Base-by-base conservation (phyloP, 1,140 invertebrate genomes). In the Camponotus pennsylvanicus region DNA sequence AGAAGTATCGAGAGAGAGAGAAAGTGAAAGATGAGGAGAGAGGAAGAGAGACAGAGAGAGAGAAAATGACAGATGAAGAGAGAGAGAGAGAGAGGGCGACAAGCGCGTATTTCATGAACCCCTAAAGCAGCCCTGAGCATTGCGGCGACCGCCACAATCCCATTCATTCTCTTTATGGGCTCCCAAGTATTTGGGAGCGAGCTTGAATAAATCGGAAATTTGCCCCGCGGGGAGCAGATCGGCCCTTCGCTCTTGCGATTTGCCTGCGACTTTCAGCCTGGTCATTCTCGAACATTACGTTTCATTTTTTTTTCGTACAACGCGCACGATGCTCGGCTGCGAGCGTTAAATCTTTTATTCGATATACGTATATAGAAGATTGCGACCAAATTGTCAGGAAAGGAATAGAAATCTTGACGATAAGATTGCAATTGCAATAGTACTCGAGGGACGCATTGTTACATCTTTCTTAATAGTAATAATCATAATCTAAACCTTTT, bases 161-260 rank as follows among this genome's bases (percentile, higher is more conserved):
- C 90, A 94, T 94, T 94, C 91, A 92, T 93, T 93, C 93, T 94
- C 93, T 94, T 94, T 94, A 94, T 94, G 92, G 93, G 90, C 91
- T 91, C 89, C 88, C 91, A 93, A 93, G 93, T 94, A 94, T 94
- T 94, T 86, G 92, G 87, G 90, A 88, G 89, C 87, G 89, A 87
- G 92, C 92, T 94, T 93, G 92, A 94, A 94, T 94, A 94, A 94
- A 94, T 94, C 93, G 93, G 92, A 83, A 93, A 91, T 91, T 91
- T 90, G 91, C 91, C 90, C 91, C 83, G 64, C 79, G 86, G 88
- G 89, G 80, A 89, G 34, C 67, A 63, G 27, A 27, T 49, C 57
- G 8, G 40, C 57, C 73, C 84, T 85, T 52, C 49, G 49, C 49
- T 52, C 61, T 79, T 80, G 21, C 86, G 88, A 88, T 91, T 91